Evolutionary conservation across 2,888 invertebrate genomes (phyloP).

Genomic region (Drosophila testacea): DNA sequence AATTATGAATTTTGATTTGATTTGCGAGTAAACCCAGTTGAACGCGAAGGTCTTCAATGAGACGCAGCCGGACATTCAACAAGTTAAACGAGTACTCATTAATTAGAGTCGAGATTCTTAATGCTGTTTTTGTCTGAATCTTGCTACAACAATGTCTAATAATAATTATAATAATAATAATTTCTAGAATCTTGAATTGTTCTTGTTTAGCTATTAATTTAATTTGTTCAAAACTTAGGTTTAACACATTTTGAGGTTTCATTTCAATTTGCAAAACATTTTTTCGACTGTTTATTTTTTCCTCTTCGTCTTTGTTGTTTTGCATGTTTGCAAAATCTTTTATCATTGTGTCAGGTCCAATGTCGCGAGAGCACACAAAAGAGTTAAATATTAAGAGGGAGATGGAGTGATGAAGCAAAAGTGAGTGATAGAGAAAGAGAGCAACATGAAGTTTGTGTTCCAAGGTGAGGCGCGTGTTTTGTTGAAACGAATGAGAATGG

Average conservation of each 20-base stretch:
- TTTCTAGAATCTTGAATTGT: slow-evolving; percentile 40
- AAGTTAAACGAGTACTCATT: slow-evolving; percentile 38
- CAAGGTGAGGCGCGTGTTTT: slow-evolving; percentile 45
- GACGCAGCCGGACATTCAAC: slow-evolving; percentile 37
- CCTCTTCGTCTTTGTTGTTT: slow-evolving; percentile 23
- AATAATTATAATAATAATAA: slow-evolving; percentile 37
- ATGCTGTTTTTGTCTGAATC: slow-evolving; percentile 27
- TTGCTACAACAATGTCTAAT: slow-evolving; percentile 3
- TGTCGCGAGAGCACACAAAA: slow-evolving; percentile 48
- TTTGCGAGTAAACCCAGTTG: slow-evolving; percentile 33
- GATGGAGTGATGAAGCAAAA: slow-evolving; percentile 2
- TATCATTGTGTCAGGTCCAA: slow-evolving; percentile 64
- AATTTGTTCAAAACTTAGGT: slow-evolving; percentile 45
- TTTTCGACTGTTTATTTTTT: slow-evolving; percentile 16
- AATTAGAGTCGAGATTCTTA: slow-evolving; percentile 35
- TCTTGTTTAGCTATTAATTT: slow-evolving; percentile 42
- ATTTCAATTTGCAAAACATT: slow-evolving; percentile 62
- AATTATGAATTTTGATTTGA: slow-evolving; percentile 37
- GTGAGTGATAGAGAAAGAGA: slow-evolving; percentile 2
- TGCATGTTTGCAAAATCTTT: slow-evolving; percentile 59
- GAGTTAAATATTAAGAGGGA: slow-evolving; percentile 18
- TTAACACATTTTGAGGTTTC: slow-evolving; percentile 32
- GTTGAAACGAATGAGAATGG: slow-evolving; percentile 37
- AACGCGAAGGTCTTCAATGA: slow-evolving; percentile 58
- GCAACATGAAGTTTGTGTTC: slow-evolving; percentile 22